These are phyloP conservation scores for Hesperophylax magnus DNA, from an alignment of 1,140 invertebrate species.

Conservation along the genomic window DNA sequence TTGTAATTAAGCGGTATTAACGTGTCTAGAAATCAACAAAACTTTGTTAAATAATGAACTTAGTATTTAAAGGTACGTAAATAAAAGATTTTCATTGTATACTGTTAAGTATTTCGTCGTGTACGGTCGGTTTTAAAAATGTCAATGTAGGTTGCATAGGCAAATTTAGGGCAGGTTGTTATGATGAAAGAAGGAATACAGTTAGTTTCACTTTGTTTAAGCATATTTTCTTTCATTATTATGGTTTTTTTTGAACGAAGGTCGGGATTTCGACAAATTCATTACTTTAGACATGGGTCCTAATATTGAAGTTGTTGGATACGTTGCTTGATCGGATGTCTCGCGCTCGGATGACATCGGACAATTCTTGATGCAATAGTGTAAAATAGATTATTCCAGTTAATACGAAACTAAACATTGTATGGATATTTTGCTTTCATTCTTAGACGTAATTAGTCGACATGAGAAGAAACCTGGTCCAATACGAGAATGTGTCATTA, in stretches of 20 bases:
- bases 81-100: conserved; percentile 14
- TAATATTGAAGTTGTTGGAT: conserved; percentile 8
- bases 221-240: conserved; percentile 24
- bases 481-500: no score
- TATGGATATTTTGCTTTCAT: no score
- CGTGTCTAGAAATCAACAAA: conserved; percentile 25
- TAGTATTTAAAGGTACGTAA: conserved; percentile 35
- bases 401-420: no score
- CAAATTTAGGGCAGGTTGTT: conserved; percentile 52
- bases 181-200: conserved; percentile 47
- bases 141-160: conserved; percentile 50
- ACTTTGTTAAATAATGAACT: conserved; percentile 38
- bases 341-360: conserved; percentile 26
- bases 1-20: conserved; percentile 44
- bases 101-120: background rate
- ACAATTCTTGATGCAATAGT: conserved; percentile 19
- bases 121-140: conserved; percentile 39
- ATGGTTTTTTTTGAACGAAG: background rate
- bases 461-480: no score
- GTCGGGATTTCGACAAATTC: background rate
- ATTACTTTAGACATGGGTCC: background rate
- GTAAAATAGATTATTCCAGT: no score
- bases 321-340: conserved; percentile 11
- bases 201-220: conserved; percentile 28
- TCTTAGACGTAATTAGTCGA: no score